These are phyloP conservation scores for Myzus persicae DNA, from an alignment of 1,140 invertebrate species.

Conservation along the genomic window DNA sequence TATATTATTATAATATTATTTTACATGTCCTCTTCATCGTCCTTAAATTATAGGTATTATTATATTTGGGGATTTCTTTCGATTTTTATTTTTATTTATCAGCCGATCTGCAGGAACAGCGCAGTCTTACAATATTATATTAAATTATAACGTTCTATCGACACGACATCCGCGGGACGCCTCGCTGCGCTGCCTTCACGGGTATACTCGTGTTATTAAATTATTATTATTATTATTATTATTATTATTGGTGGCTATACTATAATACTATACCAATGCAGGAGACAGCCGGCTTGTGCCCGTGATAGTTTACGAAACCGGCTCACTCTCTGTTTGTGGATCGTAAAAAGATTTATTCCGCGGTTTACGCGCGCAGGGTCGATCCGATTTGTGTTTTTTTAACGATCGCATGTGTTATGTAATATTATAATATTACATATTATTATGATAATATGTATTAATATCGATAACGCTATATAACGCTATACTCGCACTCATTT, in stretches of 20 bases:
- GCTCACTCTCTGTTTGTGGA: background rate
- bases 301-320: background rate
- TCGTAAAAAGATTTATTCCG: background rate
- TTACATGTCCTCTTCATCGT: background rate
- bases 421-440: constrained; percentile 10
- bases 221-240: background rate
- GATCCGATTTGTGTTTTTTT: background rate
- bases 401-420: background rate
- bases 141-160: background rate
- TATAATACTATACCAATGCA: too few relatives aligned
- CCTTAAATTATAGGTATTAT: background rate
- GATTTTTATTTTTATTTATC: constrained; percentile 6
- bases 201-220: background rate
- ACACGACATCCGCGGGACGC: background rate
- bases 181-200: background rate
- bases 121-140: background rate
- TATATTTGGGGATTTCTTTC: background rate
- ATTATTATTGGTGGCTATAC: too few relatives aligned
- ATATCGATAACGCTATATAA: background rate
- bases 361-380: background rate
- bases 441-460: background rate
- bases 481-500: background rate
- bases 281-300: background rate
- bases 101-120: background rate
- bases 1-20: background rate